Percentiles rank a stretch among this genome's conserved stretches.
Conservation (phyloP, 2,888 invertebrate species). For the Drosophila neotestacea region DNA sequence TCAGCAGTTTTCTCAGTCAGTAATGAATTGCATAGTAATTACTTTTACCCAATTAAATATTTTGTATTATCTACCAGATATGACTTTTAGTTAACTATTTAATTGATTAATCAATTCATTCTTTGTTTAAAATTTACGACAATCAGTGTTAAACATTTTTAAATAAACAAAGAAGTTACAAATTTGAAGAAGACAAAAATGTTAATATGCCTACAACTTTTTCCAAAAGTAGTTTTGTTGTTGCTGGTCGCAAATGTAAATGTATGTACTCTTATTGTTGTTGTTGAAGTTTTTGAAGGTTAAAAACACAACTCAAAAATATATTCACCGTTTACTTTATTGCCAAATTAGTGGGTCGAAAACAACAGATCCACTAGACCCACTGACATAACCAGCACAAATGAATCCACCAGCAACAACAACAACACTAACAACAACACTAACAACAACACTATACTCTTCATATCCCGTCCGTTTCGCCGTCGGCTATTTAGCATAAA, state of each 20-base stretch:
- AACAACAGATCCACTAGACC: constrained; percentile 58
- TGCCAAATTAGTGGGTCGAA: constrained; percentile 69
- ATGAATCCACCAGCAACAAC: constrained; percentile 37
- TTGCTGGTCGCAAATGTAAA: constrained; percentile 50
- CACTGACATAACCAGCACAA: constrained; percentile 55
- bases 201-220: constrained; percentile 36
- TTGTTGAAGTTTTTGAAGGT: constrained; percentile 47
- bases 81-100: neutral
- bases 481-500: constrained; percentile 79
- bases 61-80: neutral
- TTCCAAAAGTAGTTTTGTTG: constrained; percentile 19
- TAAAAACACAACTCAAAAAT: constrained; percentile 12
- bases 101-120: constrained; percentile 13
- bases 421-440: constrained; percentile 20
- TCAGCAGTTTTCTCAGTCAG: constrained; percentile 29
- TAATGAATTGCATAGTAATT: neutral
- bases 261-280: constrained; percentile 27
- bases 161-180: constrained; percentile 3
- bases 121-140: constrained; percentile 6
- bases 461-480: constrained; percentile 47
- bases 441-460: constrained; percentile 28
- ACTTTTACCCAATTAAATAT: constrained; percentile 5
- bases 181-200: constrained; percentile 8
- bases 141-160: neutral
- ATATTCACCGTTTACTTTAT: constrained; percentile 54